Conservation (phyloP, 2,797 vertebrate genomes). For the Phoeniculus purpureus region DNA sequence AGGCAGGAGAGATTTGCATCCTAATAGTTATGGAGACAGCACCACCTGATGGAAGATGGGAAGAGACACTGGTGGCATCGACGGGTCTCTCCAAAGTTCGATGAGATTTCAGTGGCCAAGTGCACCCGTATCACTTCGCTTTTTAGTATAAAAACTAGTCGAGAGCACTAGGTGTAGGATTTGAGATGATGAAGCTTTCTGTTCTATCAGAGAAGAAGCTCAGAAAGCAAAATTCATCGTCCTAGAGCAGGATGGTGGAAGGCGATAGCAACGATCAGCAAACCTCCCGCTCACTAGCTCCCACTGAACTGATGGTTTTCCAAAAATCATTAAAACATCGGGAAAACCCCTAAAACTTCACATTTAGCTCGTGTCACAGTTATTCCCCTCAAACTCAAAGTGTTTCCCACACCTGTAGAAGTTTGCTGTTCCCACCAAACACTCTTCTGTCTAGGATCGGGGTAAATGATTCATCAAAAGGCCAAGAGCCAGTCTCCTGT, state of each 20-base stretch:
- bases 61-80: not conserved
- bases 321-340: not conserved
- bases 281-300: not conserved
- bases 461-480: conserved; percentile 36
- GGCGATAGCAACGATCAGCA: not conserved
- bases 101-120: not conserved
- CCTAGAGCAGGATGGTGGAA: not conserved
- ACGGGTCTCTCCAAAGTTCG: not conserved
- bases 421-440: not conserved
- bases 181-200: not conserved
- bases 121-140: not conserved
- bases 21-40: conserved; percentile 76
- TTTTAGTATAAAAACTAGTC: not conserved
- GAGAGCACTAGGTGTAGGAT: accelerated
- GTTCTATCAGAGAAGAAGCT: not conserved
- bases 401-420: not conserved
- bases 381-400: not conserved
- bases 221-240: not conserved
- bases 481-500: not conserved
- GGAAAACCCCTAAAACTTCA: not conserved
- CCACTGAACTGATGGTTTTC: not conserved
- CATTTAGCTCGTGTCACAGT: not conserved
- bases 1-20: conserved; percentile 54
- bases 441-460: not conserved
- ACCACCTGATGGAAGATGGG: conserved; percentile 74